Conservation (phyloP, 2,113 vertebrate species). For the Athene noctua region DNA sequence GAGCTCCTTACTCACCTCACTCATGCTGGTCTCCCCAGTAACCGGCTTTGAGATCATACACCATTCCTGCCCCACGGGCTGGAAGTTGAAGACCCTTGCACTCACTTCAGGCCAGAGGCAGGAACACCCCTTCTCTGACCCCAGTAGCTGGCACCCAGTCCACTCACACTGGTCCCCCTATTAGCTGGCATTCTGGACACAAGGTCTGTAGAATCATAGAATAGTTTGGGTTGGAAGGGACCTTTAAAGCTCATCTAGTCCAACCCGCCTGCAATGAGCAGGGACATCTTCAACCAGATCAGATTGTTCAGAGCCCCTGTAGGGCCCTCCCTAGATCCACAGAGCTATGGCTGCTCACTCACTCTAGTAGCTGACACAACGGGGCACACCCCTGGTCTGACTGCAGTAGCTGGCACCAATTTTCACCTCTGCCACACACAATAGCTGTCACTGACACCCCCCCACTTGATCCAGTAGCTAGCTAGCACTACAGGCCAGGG, state of each 20-base stretch:
- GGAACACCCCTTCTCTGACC: not conserved
- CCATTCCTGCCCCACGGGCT: rapidly evolving
- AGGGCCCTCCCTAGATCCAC: not conserved
- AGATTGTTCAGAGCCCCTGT: not conserved
- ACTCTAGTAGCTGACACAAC: not conserved
- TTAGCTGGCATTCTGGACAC: not conserved
- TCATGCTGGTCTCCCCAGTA: not conserved
- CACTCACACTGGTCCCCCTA: not conserved
- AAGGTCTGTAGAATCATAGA: not conserved
- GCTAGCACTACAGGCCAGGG: not conserved
- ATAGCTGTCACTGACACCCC: too few species aligned
- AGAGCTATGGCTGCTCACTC: not conserved
- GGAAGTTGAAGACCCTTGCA: not conserved
- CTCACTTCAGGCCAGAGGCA: not conserved
- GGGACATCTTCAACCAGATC: not conserved
- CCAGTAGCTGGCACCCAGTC: not conserved
- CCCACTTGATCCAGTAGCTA: not conserved
- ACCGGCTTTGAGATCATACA: not conserved
- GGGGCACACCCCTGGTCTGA: not conserved
- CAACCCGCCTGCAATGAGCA: not conserved
- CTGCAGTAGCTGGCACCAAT: not conserved
- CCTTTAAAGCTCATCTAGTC: not conserved
- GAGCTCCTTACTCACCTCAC: not conserved
- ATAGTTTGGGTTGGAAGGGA: not conserved
- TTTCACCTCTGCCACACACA: not conserved